phyloP scores from a whole-genome alignment of 1,140 invertebrate species.

The Papilio helenus region DNA sequence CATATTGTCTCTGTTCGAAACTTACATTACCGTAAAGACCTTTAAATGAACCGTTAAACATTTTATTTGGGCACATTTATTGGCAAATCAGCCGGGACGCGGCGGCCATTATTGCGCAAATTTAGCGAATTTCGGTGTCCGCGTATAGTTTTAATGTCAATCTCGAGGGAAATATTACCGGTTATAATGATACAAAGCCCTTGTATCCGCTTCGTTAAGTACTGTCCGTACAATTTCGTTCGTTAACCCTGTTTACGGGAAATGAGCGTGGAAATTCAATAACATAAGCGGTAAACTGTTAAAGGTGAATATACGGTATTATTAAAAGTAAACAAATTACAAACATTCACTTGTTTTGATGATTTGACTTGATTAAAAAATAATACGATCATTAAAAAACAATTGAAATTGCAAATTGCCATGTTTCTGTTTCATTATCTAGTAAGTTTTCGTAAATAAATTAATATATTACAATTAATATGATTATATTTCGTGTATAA shows the following conservation, averaged over 20 bases:
- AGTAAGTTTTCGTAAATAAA: background rate
- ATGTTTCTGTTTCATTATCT: background rate
- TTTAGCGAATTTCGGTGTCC: slow-evolving; percentile 61
- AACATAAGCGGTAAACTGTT: background rate
- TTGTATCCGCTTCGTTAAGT: slow-evolving; percentile 62
- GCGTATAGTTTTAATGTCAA: slow-evolving; percentile 62
- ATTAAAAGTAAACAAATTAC: background rate
- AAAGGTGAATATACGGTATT: background rate
- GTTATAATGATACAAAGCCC: slow-evolving; percentile 71
- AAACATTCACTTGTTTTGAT: background rate
- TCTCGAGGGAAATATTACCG: slow-evolving; percentile 68
- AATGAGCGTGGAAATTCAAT: slow-evolving; percentile 16
- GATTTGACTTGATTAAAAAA: background rate
- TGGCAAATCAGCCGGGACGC: slow-evolving; percentile 63
- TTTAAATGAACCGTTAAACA: slow-evolving; percentile 70
- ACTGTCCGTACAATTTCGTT: slow-evolving; percentile 41
- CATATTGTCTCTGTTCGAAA: slow-evolving; percentile 51
- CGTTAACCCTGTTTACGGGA: slow-evolving; percentile 22
- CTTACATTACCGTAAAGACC: slow-evolving; percentile 45
- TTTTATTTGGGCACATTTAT: slow-evolving; percentile 75
- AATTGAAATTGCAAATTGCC: background rate
- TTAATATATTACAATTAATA: too few relatives aligned
- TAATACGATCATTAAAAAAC: background rate
- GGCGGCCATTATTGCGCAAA: slow-evolving; percentile 66
- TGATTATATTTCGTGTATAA: too few relatives aligned